Base-by-base conservation (phyloP, 2,888 invertebrate genomes). In the Nysson spinosus region DNA sequence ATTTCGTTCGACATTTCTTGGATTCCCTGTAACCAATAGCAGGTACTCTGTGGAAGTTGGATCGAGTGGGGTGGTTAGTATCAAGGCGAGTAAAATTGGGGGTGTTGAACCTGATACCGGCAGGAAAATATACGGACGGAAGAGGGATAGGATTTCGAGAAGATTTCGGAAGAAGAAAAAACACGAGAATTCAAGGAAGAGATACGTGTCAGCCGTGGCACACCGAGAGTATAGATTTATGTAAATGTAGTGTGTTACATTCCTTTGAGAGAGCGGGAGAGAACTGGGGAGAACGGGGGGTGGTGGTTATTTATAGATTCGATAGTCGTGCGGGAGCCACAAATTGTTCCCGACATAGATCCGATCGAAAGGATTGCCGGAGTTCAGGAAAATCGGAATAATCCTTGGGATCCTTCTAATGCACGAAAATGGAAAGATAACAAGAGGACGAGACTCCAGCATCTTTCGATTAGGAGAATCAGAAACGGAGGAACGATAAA, bases 1-100 rank as follows among this genome's bases (percentile, higher is more conserved):
- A 26, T 30, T 51, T 51, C 50, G 17, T 24, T 20, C 4, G 52
- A 39, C 51, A 62, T 64, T 64, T 47, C 46, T 64, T 52, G 16
- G 35, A n/a, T 37, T 35, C 24, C 58, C 58, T 42, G 42, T 35
- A 26, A 24, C 28, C 34, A 62, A 61, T 52, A 52, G 19, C 22
- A 16, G 34, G 5, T 17, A 28, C 46, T 42, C 40, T 11, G 26
- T 12, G 34, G 19, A 46, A 51, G 20, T 39, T 46, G 24, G 46
- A 37, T 47, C 34, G n/a, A 37, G 1, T 6, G 2, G 11, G 20
- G 20, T 19, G 2, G 63, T 14, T n/a, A 19, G 9, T 1, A 2
- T 9, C 11, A 9, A 20, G 32, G 16, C 11, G 7, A 26, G 19
- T 9, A 22, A 14, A 11, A 6, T 4, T 19, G 14, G 46, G 55